Evolutionary conservation across 2,113 vertebrate genomes (phyloP).

Genomic region (Paedocypris sp.): DNA sequence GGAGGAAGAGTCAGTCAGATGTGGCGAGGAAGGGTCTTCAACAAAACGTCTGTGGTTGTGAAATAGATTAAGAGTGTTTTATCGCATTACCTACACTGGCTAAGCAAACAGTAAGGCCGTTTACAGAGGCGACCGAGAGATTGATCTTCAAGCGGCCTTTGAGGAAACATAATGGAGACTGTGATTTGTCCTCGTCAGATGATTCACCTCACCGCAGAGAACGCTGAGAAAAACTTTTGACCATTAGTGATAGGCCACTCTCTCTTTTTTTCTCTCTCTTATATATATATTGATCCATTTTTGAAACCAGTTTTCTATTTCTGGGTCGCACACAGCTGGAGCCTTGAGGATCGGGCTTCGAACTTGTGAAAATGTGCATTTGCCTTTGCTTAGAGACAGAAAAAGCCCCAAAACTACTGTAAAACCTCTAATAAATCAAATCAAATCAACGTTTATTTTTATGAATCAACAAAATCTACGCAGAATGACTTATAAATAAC

Average conservation of each 20-base stretch:
- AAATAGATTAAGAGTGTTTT: constrained; percentile 25
- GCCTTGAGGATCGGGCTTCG: too few species aligned
- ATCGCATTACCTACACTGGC: constrained; percentile 23
- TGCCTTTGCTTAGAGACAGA: too few species aligned
- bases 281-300: too few species aligned
- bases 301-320: too few species aligned
- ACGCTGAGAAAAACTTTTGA: background rate
- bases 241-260: background rate
- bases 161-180: constrained; percentile 7
- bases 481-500: too few species aligned
- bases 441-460: too few species aligned
- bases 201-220: constrained; percentile 9
- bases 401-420: too few species aligned
- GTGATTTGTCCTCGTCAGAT: background rate
- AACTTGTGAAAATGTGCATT: too few species aligned
- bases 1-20: background rate
- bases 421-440: too few species aligned
- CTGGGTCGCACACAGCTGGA: too few species aligned
- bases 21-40: background rate
- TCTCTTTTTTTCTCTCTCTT: background rate
- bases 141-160: constrained; percentile 16
- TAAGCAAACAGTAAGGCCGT: background rate
- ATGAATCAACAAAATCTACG: too few species aligned
- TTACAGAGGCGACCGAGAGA: constrained; percentile 11
- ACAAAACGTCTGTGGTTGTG: constrained; percentile 16